Base-by-base conservation (phyloP, 1,140 invertebrate genomes). In the Batillaria attramentaria region DNA sequence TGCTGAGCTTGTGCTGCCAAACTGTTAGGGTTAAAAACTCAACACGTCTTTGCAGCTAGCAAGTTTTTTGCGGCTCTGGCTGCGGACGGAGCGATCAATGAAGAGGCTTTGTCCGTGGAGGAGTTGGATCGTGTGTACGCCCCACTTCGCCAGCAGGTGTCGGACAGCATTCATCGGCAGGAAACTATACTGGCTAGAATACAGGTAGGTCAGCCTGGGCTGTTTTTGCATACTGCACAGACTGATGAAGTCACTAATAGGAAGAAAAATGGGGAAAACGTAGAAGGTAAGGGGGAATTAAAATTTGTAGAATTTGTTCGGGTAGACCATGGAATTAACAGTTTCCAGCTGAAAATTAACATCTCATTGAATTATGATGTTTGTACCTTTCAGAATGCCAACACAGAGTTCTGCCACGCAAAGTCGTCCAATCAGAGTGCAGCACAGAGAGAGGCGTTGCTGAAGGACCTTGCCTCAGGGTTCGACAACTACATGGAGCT, bases 401-500 rank as follows among this genome's bases (percentile, higher is more conserved):
- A 98, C 90, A 91, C 92, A 35, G 93, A 94, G 84, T 97, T 98
- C 88, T 92, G 93, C 66, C 92, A 92, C 54, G 94, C 95, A 87
- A 95, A 95, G 84, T 94, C 93, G 41, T 90, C 84, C 73, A 90
- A 89, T 85, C 85, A 89, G 81, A 84, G 84, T n/a, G 92, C 88
- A 54, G 93, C 93, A 4, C 87, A 91, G 42, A 93, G 97, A 37
- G 97, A 98, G 87, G 92, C 93, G 24, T 94, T 95, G 83, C 93
- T 98, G 86, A 95, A 95, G 91, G 95, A 96, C 87, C 92, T 99
- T 81, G 97, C 96, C 37, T 93, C 94, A 43, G 97, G 97, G 28
- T 95, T 96, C 91, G 98, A 99, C 92, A 95, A 95, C 80, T 99
- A 95, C 91, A 95, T 95, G 84, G 97, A 99, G 90, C 92, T 99